These are phyloP conservation scores for Oreortyx pictus DNA, from an alignment of 2,797 vertebrate species.

Conservation along the genomic window DNA sequence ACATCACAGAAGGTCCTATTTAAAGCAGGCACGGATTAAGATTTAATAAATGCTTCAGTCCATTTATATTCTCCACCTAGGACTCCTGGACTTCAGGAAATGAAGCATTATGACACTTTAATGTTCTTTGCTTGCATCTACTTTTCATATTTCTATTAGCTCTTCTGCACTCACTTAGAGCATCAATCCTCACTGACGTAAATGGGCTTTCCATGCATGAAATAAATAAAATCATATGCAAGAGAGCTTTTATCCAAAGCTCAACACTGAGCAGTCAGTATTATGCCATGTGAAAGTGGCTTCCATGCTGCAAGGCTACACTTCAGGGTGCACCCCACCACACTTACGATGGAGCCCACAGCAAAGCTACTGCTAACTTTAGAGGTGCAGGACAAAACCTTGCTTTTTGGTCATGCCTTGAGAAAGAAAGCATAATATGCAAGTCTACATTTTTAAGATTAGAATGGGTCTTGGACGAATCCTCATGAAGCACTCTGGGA, in stretches of 20 bases:
- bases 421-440: background rate
- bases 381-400: background rate
- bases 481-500: background rate
- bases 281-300: background rate
- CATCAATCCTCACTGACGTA: background rate
- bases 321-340: background rate
- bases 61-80: constrained; percentile 18
- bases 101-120: background rate
- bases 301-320: accelerated
- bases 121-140: background rate
- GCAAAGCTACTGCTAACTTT: background rate
- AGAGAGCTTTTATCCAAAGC: background rate
- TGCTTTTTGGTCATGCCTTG: accelerated
- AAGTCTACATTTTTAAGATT: background rate
- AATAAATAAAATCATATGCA: background rate
- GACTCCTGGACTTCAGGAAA: constrained; percentile 16
- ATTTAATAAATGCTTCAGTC: constrained; percentile 18
- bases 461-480: background rate
- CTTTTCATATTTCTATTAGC: background rate
- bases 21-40: background rate
- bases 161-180: background rate
- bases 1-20: background rate
- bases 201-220: background rate
- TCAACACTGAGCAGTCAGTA: background rate
- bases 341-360: background rate